Conservation (phyloP, 2,797 vertebrate genomes). For the Cottoperca gobio region DNA sequence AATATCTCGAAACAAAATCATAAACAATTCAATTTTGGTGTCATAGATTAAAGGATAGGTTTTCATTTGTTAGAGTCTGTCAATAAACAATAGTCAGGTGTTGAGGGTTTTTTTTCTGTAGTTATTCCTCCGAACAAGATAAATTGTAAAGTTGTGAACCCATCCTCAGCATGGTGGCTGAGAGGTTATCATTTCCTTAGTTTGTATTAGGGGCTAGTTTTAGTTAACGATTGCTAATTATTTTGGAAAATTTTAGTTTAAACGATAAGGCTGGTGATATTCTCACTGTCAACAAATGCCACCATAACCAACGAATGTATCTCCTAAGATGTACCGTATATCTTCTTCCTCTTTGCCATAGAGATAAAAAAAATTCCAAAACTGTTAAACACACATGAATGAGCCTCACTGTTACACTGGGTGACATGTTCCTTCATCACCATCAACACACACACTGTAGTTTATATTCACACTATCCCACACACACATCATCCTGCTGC, state of each 20-base stretch:
- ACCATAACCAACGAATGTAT: neutral
- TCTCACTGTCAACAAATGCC: neutral
- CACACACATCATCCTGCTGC: neutral
- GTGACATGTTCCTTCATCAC: neutral
- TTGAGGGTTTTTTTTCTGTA: neutral
- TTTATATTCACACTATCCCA: neutral
- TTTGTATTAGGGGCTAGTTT: neutral
- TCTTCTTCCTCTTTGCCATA: neutral
- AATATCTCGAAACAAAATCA: neutral
- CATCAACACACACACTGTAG: neutral
- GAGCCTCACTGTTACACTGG: neutral
- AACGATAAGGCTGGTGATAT: neutral
- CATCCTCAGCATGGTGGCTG: neutral
- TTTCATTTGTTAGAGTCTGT: neutral
- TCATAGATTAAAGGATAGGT: neutral
- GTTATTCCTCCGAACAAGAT: too few species aligned
- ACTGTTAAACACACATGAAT: constrained; percentile 2
- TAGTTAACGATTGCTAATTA: neutral
- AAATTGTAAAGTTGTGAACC: neutral
- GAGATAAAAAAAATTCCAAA: too few species aligned
- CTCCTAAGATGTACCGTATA: neutral
- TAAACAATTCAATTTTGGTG: neutral
- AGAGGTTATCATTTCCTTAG: neutral
- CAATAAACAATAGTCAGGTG: neutral
- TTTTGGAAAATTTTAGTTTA: neutral